phyloP scores from a whole-genome alignment of 30 jellyfish, hydroid and myxozoan species.

The Nemopilema nomurai region DNA sequence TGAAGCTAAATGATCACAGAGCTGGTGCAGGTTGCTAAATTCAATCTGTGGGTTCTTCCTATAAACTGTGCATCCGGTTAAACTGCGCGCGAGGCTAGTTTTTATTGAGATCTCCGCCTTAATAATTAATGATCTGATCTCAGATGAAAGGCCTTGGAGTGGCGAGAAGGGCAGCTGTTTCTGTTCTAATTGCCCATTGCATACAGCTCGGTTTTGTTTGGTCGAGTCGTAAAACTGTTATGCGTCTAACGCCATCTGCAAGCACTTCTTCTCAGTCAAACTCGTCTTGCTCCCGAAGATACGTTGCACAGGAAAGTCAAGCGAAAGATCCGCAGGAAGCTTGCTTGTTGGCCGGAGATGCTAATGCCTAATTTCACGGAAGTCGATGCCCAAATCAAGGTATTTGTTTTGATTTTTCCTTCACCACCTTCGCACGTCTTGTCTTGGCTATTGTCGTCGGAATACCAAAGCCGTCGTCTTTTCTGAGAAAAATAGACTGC shows the following conservation, averaged over 20 bases:
- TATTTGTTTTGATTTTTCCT: no score
- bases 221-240: not conserved
- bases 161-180: slow-evolving; percentile 16
- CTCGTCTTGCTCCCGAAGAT: not conserved
- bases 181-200: not conserved
- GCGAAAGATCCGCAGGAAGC: not conserved
- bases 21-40: slow-evolving; percentile 17
- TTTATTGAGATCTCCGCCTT: slow-evolving; percentile 1
- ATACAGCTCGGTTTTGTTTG: not conserved
- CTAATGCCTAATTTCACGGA: not conserved
- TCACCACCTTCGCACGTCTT: no score
- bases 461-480: no score
- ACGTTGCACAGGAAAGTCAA: not conserved
- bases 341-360: not conserved
- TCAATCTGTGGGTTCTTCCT: not conserved
- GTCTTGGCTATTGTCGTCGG: no score
- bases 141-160: not conserved
- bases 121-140: slow-evolving; percentile 11
- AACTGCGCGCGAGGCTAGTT: not conserved
- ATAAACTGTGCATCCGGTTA: not conserved
- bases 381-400: not conserved
- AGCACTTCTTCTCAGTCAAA: not conserved
- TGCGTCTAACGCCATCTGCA: no score
- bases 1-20: not conserved
- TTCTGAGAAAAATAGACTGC: no score